phyloP scores from a whole-genome alignment of 1,140 invertebrate genomes.

The Scaptomyza montana region DNA sequence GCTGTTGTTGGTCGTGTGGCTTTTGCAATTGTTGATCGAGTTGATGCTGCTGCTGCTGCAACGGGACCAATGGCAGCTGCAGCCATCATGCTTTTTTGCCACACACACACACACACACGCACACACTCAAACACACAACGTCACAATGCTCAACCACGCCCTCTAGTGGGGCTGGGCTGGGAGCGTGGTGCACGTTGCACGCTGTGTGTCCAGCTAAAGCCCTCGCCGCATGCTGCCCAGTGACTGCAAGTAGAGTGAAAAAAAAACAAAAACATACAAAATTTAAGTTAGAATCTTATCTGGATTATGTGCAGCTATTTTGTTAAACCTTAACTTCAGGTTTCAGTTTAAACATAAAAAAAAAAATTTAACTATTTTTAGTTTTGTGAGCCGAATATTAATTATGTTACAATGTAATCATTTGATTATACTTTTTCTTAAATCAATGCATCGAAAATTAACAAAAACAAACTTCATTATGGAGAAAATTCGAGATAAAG shows the following conservation, averaged over 20 bases:
- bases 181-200: conserved; percentile 43
- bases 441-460: too few species aligned
- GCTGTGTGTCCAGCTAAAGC: conserved; percentile 47
- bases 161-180: conserved; percentile 51
- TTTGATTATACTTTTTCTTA: too few species aligned
- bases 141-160: conserved; percentile 5
- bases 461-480: too few species aligned
- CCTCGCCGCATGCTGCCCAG: conserved; percentile 50
- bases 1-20: conserved; percentile 6
- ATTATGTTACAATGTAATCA: too few species aligned
- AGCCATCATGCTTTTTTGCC: conserved; percentile 6
- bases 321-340: too few species aligned
- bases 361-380: too few species aligned
- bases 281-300: neutral
- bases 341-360: too few species aligned
- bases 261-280: neutral
- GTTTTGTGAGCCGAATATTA: too few species aligned
- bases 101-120: conserved; percentile 4
- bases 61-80: conserved; percentile 7
- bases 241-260: conserved; percentile 27
- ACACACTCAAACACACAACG: neutral
- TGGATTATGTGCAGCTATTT: neutral
- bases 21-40: conserved; percentile 19
- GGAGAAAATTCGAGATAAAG: too few species aligned
- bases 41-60: conserved; percentile 18